These are phyloP conservation scores for Cephus nigrinus DNA, from an alignment of 2,888 invertebrate species.

Conservation along the genomic window DNA sequence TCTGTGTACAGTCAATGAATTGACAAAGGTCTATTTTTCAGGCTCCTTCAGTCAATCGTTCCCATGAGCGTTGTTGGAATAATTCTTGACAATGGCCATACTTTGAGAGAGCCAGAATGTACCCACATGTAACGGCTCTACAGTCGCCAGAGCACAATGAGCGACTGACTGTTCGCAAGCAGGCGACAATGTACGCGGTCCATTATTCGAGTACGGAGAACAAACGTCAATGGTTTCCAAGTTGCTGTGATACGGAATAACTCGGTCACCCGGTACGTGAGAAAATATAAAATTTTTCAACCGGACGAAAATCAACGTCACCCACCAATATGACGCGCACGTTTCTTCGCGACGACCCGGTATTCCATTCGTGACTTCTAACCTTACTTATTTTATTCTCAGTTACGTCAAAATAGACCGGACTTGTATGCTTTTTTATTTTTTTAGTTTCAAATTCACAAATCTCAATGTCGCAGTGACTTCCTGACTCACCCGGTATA, in stretches of 20 bases:
- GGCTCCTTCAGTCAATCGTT: not conserved
- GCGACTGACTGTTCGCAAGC: slow-evolving; percentile 36
- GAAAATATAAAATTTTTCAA: slow-evolving; percentile 25
- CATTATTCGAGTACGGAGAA: slow-evolving; percentile 41
- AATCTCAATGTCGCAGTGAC: not conserved
- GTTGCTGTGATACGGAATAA: slow-evolving; percentile 14
- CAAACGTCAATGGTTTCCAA: slow-evolving; percentile 31
- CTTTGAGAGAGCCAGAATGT: slow-evolving; percentile 38
- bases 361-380: no score
- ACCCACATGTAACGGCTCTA: slow-evolving; percentile 47
- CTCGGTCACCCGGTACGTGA: slow-evolving; percentile 25
- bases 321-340: no score
- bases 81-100: not conserved
- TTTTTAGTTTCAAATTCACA: not conserved
- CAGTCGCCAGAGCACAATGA: slow-evolving; percentile 43
- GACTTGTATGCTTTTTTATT: not conserved
- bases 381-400: no score
- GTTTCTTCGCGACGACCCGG: no score
- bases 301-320: not conserved
- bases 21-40: not conserved
- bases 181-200: slow-evolving; percentile 37
- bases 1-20: not conserved
- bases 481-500: not conserved
- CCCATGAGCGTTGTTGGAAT: not conserved
- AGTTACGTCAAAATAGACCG: not conserved